phyloP scores from a whole-genome alignment of 2,797 vertebrate species.

The Monodelphis domestica region DNA sequence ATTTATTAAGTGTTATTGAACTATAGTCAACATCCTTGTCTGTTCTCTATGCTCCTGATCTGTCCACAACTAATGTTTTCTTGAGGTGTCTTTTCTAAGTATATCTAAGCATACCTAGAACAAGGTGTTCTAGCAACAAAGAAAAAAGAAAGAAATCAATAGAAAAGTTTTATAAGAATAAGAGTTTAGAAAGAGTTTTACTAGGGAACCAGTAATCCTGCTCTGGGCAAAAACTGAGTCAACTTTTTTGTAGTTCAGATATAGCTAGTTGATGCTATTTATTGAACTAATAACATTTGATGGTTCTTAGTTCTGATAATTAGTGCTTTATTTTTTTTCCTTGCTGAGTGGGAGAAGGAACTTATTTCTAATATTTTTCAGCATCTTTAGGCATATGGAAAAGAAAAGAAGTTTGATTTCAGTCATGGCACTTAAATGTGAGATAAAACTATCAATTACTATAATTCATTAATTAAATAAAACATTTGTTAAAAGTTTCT shows the following conservation, averaged over 20 bases:
- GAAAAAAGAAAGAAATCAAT: background rate
- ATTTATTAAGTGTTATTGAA: background rate
- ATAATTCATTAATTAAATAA: constrained; percentile 84
- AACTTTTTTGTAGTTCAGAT: background rate
- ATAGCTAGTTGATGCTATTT: background rate
- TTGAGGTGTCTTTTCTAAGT: background rate
- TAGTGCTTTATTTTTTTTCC: constrained; percentile 42
- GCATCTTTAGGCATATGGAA: constrained; percentile 76
- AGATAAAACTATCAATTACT: constrained; percentile 79
- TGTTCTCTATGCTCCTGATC: background rate
- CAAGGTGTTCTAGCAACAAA: background rate
- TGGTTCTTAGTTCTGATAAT: background rate
- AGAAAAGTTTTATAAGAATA: background rate
- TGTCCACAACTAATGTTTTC: background rate
- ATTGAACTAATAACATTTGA: background rate
- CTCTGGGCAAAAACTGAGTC: background rate
- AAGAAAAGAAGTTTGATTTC: constrained; percentile 70
- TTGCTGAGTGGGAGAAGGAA: constrained; percentile 58
- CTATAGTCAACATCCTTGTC: background rate
- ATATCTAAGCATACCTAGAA: background rate
- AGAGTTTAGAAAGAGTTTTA: background rate
- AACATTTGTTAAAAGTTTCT: constrained; percentile 82
- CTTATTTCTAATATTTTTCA: constrained; percentile 64
- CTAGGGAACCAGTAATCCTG: background rate
- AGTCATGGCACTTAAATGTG: constrained; percentile 76